Evolutionary conservation across 2,888 invertebrate species (phyloP), one percentile per base, ranked within the genome.

Genomic region (Pheosia tremula): DNA sequence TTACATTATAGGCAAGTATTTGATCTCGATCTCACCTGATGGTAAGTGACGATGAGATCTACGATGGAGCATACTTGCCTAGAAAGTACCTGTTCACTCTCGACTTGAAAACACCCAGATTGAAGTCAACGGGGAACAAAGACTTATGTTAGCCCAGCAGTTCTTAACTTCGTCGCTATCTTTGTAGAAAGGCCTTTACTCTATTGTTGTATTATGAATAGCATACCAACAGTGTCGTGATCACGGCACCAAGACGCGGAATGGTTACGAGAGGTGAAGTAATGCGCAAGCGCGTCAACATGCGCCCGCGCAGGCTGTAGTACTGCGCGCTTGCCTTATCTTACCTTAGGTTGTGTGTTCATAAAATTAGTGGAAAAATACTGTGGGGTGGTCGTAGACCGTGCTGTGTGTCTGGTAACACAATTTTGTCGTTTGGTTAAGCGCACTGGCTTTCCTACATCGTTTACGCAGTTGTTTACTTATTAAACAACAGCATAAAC

Each of bases 301-400:
- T 57, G 57, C 57, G 56, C 39, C 43, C 50, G 45, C 37, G 57
- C 59, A 61, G 45, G 61, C 61, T 56, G 62, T 63, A 67, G 49
- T 43, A 56, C 60, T 63, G 63, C 63, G 56, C 65, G 10, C 37
- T 37, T 37, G 57, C 68, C 57, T 73, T 68, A 70, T 64, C 68
- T 62, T 56, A 53, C 60, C 61, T 71, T 69, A 61, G 53, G 57
- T 58, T 61, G 61, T 60, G 58, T 67, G 68, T 60, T 61, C 68
- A 72, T 64, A 72, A 79, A 81, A 79, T 75, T 68, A 69, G 64
- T 69, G 52, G 64, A 59, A 83, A 85, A 86, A 84, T 84, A 81
- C 68, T 68, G 59, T 69, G 76, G 75, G 77, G 84, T 83, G 83
- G 63, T 77, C 79, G 74, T 64, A 39, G 11, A 77, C 74, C 82